Percentiles rank a stretch among this genome's conserved stretches.
Evolutionary conservation across 1,140 invertebrate genomes (phyloP).

Genomic region (Pseudachorutes palmiensis): DNA sequence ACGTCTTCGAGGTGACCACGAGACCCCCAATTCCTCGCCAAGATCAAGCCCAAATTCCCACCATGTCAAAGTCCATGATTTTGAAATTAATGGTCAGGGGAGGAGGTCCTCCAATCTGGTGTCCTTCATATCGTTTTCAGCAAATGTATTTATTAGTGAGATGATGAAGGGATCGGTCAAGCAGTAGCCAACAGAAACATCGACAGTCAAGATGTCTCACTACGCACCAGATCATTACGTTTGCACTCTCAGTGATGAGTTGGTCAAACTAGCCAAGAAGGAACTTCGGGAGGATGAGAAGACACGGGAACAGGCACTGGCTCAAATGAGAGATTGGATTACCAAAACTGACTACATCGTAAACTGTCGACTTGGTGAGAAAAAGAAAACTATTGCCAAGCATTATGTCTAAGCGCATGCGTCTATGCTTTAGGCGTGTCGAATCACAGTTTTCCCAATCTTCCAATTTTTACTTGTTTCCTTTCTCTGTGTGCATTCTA

Average conservation of each 20-base stretch:
- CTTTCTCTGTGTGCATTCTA: conserved; percentile 42
- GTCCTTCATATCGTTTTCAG: background rate
- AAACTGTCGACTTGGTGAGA: conserved; percentile 58
- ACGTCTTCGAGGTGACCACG: too few relatives aligned
- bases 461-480: background rate
- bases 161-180: background rate
- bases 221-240: conserved; percentile 50
- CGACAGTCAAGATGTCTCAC: background rate
- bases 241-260: conserved; percentile 52
- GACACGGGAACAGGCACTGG: conserved; percentile 55
- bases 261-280: conserved; percentile 54
- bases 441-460: background rate
- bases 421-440: too few relatives aligned
- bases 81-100: too few relatives aligned
- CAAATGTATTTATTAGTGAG: background rate
- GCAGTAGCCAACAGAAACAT: background rate
- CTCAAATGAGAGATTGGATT: conserved; percentile 61
- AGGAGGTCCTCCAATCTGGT: too few relatives aligned
- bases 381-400: too few relatives aligned
- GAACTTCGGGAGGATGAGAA: conserved; percentile 62
- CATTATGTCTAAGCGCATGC: too few relatives aligned
- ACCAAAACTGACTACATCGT: conserved; percentile 60
- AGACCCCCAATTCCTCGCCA: too few relatives aligned
- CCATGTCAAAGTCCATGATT: background rate
- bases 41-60: too few relatives aligned